Evolutionary conservation across 2,113 vertebrate species (phyloP).

Genomic region (Erythrolamprus reginae): DNA sequence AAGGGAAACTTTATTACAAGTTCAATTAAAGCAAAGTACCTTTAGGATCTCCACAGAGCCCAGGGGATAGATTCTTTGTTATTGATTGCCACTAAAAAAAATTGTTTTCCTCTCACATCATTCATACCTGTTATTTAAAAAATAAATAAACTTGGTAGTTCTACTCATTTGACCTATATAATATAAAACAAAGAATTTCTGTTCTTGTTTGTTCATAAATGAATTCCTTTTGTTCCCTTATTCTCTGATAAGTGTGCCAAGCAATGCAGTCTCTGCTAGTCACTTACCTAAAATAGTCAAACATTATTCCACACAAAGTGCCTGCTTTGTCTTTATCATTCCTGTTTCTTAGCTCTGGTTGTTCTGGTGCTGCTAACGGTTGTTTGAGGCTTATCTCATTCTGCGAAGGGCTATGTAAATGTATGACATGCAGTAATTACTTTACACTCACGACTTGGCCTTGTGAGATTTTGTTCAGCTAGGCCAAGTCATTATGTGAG

Average conservation of each 20-base stretch:
- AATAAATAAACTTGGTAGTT: not conserved
- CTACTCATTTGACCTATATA: not conserved
- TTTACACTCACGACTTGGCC: constrained; percentile 5
- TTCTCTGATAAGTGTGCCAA: not conserved
- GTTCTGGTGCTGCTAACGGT: not conserved
- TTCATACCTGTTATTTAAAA: not conserved
- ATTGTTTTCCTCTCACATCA: not conserved
- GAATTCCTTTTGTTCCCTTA: not conserved
- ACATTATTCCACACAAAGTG: not conserved
- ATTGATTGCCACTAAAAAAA: not conserved
- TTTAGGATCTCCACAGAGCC: not conserved
- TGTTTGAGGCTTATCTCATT: not conserved
- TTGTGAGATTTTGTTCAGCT: constrained; percentile 8
- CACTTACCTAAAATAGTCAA: not conserved
- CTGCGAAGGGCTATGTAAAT: constrained; percentile 10
- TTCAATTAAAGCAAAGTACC: not conserved
- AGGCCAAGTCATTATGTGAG: constrained; percentile 8
- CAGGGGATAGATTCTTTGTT: not conserved
- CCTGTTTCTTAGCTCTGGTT: not conserved
- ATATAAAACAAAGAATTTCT: not conserved
- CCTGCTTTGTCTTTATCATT: not conserved
- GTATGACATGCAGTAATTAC: constrained; percentile 14
- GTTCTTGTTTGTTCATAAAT: not conserved
- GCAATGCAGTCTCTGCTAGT: not conserved
- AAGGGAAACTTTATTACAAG: not conserved